phyloP scores from a whole-genome alignment of 2,113 vertebrate species.

The Istiophorus platypterus region DNA sequence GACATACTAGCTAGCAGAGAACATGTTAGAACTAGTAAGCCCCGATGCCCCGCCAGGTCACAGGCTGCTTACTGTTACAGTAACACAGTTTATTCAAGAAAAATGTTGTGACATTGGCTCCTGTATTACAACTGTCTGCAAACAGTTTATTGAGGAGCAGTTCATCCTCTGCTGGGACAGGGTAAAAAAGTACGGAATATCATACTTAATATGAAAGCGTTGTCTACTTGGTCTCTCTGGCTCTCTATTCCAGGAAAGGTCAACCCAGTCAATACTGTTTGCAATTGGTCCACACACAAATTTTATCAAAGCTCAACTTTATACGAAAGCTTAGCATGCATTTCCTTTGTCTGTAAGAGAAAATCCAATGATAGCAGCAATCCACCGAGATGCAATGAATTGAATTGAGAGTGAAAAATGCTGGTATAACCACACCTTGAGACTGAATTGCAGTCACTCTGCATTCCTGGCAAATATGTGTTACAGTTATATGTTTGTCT shows the following conservation, averaged over 20 bases:
- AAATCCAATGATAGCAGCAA: background rate
- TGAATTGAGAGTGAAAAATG: background rate
- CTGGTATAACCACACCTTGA: background rate
- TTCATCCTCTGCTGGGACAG: background rate
- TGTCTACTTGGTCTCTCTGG: background rate
- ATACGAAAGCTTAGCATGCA: background rate
- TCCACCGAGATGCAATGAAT: background rate
- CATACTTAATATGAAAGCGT: background rate
- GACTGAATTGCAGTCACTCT: background rate
- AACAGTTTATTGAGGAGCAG: background rate
- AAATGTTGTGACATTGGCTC: background rate
- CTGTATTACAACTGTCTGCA: background rate
- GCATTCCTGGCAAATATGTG: background rate
- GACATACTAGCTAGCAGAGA: background rate
- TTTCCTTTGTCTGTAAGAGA: background rate
- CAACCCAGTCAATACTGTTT: background rate
- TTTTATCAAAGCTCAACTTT: background rate
- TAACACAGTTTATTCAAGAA: background rate
- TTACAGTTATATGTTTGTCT: background rate
- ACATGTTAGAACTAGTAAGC: background rate
- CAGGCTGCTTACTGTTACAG: background rate
- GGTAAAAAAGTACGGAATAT: background rate
- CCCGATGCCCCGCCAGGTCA: background rate
- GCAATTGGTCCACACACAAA: background rate
- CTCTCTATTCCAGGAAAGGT: background rate